phyloP scores from a whole-genome alignment of 2,113 vertebrate genomes.

The Platichthys stellatus region DNA sequence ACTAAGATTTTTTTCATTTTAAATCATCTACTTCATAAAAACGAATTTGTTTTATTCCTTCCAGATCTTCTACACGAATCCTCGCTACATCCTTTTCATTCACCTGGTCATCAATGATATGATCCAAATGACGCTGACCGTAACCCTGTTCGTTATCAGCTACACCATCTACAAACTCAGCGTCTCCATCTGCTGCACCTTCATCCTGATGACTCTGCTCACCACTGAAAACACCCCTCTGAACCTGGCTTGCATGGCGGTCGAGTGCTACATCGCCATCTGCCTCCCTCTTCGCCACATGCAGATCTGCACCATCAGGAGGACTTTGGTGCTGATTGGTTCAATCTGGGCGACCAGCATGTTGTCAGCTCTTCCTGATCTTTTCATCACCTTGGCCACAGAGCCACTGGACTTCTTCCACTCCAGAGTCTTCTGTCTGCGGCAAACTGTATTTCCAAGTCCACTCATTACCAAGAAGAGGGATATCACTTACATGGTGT shows the following conservation, averaged over 20 bases:
- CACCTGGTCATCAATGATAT: constrained; percentile 78
- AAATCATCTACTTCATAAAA: too few relatives aligned
- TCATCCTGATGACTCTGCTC: constrained; percentile 46
- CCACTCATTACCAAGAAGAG: constrained; percentile 60
- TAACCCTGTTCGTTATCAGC: constrained; percentile 64
- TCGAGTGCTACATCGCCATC: constrained; percentile 80
- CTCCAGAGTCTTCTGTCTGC: constrained; percentile 53
- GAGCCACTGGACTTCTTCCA: constrained; percentile 56
- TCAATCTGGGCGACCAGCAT: constrained; percentile 67
- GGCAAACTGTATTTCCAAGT: constrained; percentile 45
- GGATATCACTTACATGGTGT: constrained; percentile 43
- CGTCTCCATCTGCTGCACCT: constrained; percentile 32
- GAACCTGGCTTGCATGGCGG: constrained; percentile 79
- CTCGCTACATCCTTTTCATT: constrained; percentile 74
- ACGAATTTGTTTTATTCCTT: background rate
- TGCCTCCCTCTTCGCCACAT: constrained; percentile 74
- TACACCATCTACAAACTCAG: constrained; percentile 60
- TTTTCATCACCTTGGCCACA: constrained; percentile 63
- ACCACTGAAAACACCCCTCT: constrained; percentile 74
- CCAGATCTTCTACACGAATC: constrained; percentile 68
- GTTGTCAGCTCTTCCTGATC: constrained; percentile 62
- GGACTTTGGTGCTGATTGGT: constrained; percentile 56
- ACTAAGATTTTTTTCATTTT: too few relatives aligned
- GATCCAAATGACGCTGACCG: constrained; percentile 64
- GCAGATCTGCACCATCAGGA: constrained; percentile 72